Evolutionary conservation across 2,113 vertebrate species (phyloP).

Genomic region (Carlito syrichta): DNA sequence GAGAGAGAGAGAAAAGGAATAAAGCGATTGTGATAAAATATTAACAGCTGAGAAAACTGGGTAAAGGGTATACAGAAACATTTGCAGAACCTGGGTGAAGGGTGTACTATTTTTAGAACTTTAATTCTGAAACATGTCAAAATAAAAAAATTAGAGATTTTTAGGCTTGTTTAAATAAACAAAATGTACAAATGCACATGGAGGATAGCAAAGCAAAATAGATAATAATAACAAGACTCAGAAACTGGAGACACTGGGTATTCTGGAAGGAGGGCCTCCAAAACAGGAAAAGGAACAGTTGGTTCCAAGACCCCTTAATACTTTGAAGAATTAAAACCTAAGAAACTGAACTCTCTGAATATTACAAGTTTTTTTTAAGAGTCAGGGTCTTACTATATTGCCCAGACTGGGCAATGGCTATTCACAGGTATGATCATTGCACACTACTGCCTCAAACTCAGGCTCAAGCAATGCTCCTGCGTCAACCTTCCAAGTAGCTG

Average conservation of each 20-base stretch:
- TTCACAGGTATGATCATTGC: background rate
- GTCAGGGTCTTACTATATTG: background rate
- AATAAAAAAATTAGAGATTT: background rate
- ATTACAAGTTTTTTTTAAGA: constrained; percentile 38
- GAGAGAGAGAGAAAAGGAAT: background rate
- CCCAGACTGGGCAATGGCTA: background rate
- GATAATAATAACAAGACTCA: background rate
- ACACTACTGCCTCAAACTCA: background rate
- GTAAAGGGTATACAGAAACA: background rate
- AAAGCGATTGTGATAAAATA: background rate
- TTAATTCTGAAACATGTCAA: constrained; percentile 27
- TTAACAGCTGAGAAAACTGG: background rate
- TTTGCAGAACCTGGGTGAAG: background rate
- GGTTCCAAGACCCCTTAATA: background rate
- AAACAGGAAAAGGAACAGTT: background rate
- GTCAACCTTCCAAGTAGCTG: background rate
- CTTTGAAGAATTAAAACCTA: constrained; percentile 64
- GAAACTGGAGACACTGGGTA: background rate
- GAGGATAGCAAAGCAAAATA: background rate
- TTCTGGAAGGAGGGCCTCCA: background rate
- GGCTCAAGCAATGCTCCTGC: background rate
- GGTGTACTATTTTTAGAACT: background rate
- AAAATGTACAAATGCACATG: background rate
- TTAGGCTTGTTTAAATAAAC: background rate
- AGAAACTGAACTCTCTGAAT: constrained; percentile 45